phyloP scores from a whole-genome alignment of 2,113 vertebrate species.

The Rhea pennata region DNA sequence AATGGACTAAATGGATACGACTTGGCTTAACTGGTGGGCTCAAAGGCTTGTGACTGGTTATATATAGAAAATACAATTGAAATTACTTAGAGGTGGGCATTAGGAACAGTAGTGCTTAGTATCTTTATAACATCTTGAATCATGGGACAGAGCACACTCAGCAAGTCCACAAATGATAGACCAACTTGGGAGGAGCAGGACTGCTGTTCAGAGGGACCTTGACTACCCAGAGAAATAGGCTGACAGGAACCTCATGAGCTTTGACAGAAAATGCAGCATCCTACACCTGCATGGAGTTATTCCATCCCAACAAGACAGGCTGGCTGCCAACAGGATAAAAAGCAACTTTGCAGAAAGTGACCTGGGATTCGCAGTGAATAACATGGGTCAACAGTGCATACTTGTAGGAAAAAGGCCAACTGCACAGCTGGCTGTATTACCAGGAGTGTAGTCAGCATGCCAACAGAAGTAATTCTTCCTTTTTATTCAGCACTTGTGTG shows the following conservation, averaged over 20 bases:
- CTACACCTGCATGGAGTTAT: neutral
- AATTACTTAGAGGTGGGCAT: neutral
- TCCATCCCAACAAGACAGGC: neutral
- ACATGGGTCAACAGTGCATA: neutral
- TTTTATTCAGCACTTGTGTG: too few relatives aligned
- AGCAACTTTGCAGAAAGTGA: neutral
- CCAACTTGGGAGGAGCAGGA: neutral
- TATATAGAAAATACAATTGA: neutral
- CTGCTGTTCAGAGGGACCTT: neutral
- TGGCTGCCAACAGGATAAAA: neutral
- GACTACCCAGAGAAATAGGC: neutral
- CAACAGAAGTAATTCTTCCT: neutral
- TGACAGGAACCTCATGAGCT: neutral
- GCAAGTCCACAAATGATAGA: neutral
- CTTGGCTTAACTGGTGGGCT: neutral
- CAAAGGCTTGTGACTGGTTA: neutral
- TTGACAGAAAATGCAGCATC: neutral
- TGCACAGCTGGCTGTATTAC: neutral
- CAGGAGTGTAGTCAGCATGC: neutral
- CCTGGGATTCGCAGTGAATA: neutral
- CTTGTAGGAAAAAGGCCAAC: neutral
- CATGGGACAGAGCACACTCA: accelerated
- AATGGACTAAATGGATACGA: neutral
- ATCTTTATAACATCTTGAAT: neutral
- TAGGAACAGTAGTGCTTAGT: neutral